phyloP scores from a whole-genome alignment of 2,797 vertebrate genomes.

The Taeniopygia guttata region DNA sequence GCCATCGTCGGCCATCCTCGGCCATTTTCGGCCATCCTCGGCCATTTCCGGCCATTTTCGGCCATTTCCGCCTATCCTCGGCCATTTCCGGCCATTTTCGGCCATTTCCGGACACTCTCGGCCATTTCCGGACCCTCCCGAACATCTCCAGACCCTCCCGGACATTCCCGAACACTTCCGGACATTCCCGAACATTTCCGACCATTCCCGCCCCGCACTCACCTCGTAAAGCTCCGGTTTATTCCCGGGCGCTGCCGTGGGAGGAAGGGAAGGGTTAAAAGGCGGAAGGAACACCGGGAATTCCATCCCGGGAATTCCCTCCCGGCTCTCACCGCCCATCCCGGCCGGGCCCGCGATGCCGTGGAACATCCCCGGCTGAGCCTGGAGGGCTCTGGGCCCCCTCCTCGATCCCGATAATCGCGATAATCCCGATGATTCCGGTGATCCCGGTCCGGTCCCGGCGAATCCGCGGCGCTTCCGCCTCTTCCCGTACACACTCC shows the following conservation, averaged over 20 bases:
- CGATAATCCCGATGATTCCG: background rate
- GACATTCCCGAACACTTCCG: too few species aligned
- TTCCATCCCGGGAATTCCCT: background rate
- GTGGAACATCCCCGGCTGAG: background rate
- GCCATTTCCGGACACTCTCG: rapidly evolving
- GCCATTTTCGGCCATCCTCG: too few species aligned
- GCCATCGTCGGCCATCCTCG: too few species aligned
- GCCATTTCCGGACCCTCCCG: too few species aligned
- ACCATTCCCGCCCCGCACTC: background rate
- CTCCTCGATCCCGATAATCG: background rate
- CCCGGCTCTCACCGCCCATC: background rate
- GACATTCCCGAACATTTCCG: too few species aligned
- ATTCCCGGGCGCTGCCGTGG: background rate
- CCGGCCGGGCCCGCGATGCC: background rate
- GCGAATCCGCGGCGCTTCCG: background rate
- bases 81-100: too few species aligned
- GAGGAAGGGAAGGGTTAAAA: background rate
- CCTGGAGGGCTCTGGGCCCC: background rate
- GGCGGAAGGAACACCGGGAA: rapidly evolving
- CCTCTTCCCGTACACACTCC: background rate
- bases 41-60: too few species aligned
- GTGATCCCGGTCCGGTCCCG: too few species aligned
- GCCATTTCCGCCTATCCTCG: too few species aligned
- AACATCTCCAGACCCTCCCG: too few species aligned
- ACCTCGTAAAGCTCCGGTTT: background rate